Base-by-base conservation (phyloP, 2,888 invertebrate genomes). In the Mystacides longicornis region DNA sequence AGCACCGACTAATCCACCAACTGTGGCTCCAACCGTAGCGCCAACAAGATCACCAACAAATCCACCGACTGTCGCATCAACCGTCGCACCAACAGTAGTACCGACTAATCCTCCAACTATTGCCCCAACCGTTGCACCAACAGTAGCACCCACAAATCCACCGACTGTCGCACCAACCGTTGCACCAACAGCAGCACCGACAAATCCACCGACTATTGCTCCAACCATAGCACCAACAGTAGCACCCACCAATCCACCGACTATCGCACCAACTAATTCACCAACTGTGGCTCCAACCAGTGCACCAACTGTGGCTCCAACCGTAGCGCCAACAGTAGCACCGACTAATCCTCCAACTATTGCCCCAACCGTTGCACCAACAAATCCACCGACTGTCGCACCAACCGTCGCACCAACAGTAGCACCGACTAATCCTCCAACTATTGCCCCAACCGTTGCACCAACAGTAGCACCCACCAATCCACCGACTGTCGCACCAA, bases 181-280 rank as follows among this genome's bases (percentile, higher is more conserved):
- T 3, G 49, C 54, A 19, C 49, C 49, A 5, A 48, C 54, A 3
- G 16, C 20, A 14, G 61, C n/a, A n/a, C n/a, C n/a, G n/a, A n/a
- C n/a, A n/a, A n/a, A n/a, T n/a, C n/a, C 60, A 54, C 63, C 61
- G 31, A 72, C 71, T 51, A 61, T 63, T 22, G 52, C 52, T 54
- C 64, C 64, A 19, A 43, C 52, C 62, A 65, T 50, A 64, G 65
- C 42, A 63, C 66, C 27, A 64, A 71, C 71, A 49, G 62, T 63
- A 31, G 65, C 63, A 23, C 63, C 51, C 5, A 64, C 65, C 22
- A 62, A 60, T 23, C 63, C 53, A 27, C 63, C 54, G 53, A 63
- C 52, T 11, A 61, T 55, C 27, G 52, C 16, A 47, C 64, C 54
- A 33, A 62, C 48, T 2, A 4, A 4, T n/a, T 23, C 23, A 46